Evolutionary conservation across 2,113 vertebrate species (phyloP), one percentile per base, ranked within the genome.

Genomic region (Caracal caracal): DNA sequence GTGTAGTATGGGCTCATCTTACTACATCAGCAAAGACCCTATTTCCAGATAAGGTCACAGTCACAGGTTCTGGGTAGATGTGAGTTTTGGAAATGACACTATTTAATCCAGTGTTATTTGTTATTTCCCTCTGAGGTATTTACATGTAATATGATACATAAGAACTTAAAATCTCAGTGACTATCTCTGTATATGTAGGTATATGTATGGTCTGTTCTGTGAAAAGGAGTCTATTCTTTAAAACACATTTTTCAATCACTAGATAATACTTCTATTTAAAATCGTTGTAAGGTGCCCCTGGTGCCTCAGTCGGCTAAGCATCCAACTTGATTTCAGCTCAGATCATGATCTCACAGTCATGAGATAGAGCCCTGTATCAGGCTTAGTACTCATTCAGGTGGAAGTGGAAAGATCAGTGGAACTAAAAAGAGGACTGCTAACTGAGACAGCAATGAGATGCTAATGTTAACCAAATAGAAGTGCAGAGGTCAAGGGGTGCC

Each of bases 181-280:
- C 75, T 53, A 71, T 61, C 43, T 56, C 2, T 92, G 24, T 40
- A 33, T 17, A 61, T 66, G 1, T 17, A 6, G 83, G 22, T 49
- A 37, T 10, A 49, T 49, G 43, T 10, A 49, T 49, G 24, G 6
- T 75, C 49, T 76, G 19, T 24, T 68, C 16, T 68, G 2, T 56
- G 35, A 63, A 80, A 33, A 88, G 35, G 59, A 59, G 10, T 80
- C 40, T 66, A 12, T 47, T 79, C 43, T 56, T 43, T 59, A n/a
- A 75, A 80, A 37, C 53, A 59, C 3, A 73, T 16, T 1, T 30
- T 49, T 75, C 59, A 76, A 40, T 84, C 40, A 75, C 59, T 49
- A 83, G 37, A 8, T 84, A 16, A 88, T 82, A 76, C 85, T 88
- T 15, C 63, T 65, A 63, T 56, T 95, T 88, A 71, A 85, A 90